Conservation (phyloP, 2,113 vertebrate genomes). For the Oryzias curvinotus region DNA sequence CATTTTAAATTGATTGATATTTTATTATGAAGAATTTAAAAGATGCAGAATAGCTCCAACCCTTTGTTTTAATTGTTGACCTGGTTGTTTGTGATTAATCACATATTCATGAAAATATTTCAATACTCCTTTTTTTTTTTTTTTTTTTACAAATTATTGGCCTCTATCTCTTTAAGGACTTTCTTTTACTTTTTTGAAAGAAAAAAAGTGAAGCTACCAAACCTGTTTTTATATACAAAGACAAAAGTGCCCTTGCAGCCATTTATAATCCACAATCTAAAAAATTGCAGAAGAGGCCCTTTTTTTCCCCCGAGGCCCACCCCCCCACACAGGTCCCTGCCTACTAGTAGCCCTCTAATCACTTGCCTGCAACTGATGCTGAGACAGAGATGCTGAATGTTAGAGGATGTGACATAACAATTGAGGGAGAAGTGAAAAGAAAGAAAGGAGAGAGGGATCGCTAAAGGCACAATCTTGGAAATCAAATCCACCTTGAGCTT, state of each 20-base stretch:
- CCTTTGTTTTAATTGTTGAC: too few relatives aligned
- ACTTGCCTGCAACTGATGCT: conserved; percentile 54
- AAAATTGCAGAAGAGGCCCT: conserved; percentile 25
- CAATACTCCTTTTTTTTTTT: too few relatives aligned
- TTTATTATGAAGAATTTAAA: too few relatives aligned
- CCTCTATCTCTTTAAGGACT: not conserved
- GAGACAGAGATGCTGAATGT: conserved; percentile 20
- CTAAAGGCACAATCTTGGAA: conserved; percentile 50
- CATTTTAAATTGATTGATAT: too few relatives aligned
- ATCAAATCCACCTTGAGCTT: conserved; percentile 42
- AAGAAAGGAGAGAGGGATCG: conserved; percentile 21
- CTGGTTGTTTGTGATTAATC: too few relatives aligned
- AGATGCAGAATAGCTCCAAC: too few relatives aligned
- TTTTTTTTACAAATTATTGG: too few relatives aligned
- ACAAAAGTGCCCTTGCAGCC: conserved; percentile 22
- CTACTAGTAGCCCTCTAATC: conserved; percentile 51
- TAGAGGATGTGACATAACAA: conserved; percentile 23
- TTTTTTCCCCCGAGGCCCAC: conserved; percentile 38
- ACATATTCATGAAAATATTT: too few relatives aligned
- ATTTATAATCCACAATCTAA: conserved; percentile 56
- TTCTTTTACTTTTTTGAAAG: conserved; percentile 12
- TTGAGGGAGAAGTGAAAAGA: conserved; percentile 30
- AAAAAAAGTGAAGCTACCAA: conserved; percentile 20
- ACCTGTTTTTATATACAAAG: conserved; percentile 14
- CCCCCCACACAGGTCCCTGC: conserved; percentile 37